phyloP scores from a whole-genome alignment of 2,888 invertebrate species.

The Acanthosepion esculentum region DNA sequence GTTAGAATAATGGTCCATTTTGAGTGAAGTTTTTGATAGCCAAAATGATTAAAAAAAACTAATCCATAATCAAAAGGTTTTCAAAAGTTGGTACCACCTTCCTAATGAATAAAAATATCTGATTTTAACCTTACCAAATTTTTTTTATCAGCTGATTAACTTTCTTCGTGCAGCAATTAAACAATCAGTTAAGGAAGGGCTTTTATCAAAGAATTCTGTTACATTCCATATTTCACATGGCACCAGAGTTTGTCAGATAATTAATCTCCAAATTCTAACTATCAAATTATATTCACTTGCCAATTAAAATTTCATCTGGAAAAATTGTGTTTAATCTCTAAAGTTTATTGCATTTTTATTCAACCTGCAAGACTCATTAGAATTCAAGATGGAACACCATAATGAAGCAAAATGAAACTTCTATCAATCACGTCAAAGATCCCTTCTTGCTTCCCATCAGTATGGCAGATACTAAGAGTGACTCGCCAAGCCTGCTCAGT shows the following conservation, averaged over 20 bases:
- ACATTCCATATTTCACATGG: background rate
- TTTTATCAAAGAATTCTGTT: background rate
- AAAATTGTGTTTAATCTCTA: background rate
- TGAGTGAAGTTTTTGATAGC: background rate
- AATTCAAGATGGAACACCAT: background rate
- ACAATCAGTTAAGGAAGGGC: background rate
- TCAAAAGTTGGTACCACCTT: background rate
- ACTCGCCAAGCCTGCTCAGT: too few relatives aligned
- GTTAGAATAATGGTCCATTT: background rate
- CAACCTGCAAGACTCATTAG: background rate
- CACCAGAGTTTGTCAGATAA: background rate
- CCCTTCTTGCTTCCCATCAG: too few relatives aligned
- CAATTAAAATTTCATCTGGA: background rate
- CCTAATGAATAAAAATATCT: background rate
- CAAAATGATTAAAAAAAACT: background rate
- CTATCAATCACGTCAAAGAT: too few relatives aligned
- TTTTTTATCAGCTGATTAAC: background rate
- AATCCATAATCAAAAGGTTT: background rate
- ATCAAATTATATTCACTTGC: slow-evolving; percentile 6
- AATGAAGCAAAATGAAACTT: background rate
- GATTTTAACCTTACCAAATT: background rate
- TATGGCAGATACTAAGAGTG: too few relatives aligned
- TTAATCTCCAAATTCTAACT: background rate
- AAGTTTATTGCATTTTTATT: background rate
- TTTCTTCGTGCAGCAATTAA: slow-evolving; percentile 20